Base-by-base conservation (phyloP, 2,113 vertebrate genomes). In the Centropus unirufus region DNA sequence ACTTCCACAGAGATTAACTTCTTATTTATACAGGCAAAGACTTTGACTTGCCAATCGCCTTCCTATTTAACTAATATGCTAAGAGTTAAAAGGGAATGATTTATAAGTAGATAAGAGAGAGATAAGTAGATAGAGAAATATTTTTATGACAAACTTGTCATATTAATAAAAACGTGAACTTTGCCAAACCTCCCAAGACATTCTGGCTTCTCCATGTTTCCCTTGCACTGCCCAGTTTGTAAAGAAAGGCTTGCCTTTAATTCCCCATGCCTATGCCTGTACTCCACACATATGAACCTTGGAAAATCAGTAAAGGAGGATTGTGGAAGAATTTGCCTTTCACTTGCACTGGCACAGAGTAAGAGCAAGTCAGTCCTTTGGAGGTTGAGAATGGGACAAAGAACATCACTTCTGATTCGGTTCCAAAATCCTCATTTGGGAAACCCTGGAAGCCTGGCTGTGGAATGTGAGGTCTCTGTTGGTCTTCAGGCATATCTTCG, bases 121-220 rank as follows among this genome's bases (percentile, higher is more conserved):
- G 22, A 49, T 11, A 49, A 49, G 47, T 49, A 49, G 74, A 83
- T 34, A 13, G 26, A 93, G 66, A 75, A 36, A 59, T 23, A 63
- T 89, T 92, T 89, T 78, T 68, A 88, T 54, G 69, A 54, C 88
- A 88, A 24, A 6, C 17, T 26, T n/a, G 61, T 68, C 61, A 39
- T 67, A 75, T 47, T 68, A 3, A 81, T 36, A 46, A 78, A 86
- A 80, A 15, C 0, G 1, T 75, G 68, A 92, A 83, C 52, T 88
- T 90, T 84, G 76, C 32, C 58, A 75, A 90, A 42, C 57, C 74
- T 90, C 87, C 77, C n/a, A 81, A 66, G 76, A 92, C 67, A 78
- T 68, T 57, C 6, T 81, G 91, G 10, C 54, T 93, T 89, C 80
- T 86, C 57, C 52, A 26, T 36, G 16, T 63, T 91, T 89, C 54